These are phyloP conservation scores for Forbesichthys papilliferus DNA, from an alignment of 2,113 vertebrate genomes.

Conservation along the genomic window DNA sequence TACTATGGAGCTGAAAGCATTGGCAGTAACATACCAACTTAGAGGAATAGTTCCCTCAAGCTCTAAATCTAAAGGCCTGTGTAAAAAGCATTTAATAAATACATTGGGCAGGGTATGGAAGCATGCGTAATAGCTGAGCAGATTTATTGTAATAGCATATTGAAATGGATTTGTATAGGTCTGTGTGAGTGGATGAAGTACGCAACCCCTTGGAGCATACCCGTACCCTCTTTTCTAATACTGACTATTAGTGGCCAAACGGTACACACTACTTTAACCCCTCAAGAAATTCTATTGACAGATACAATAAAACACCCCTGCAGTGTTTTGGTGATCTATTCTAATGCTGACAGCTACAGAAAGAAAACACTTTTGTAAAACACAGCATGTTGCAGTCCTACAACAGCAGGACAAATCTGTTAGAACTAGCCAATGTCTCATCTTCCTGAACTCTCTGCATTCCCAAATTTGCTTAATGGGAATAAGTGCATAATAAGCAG, in stretches of 20 bases:
- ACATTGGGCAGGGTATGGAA: not conserved
- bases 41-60: slow-evolving; percentile 34
- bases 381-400: slow-evolving; percentile 3
- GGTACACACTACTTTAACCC: too few relatives aligned
- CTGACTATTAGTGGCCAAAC: too few relatives aligned
- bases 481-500: slow-evolving; percentile 50
- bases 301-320: not conserved
- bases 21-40: slow-evolving; percentile 10
- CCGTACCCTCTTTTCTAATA: too few relatives aligned
- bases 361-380: slow-evolving; percentile 3
- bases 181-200: too few relatives aligned
- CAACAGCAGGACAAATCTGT: slow-evolving; percentile 25
- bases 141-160: too few relatives aligned
- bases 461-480: slow-evolving; percentile 33
- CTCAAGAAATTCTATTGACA: not conserved
- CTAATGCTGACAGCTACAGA: slow-evolving; percentile 8
- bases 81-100: not conserved
- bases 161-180: too few relatives aligned
- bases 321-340: not conserved
- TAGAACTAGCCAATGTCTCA: slow-evolving; percentile 27
- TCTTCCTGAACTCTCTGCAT: slow-evolving; percentile 36
- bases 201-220: too few relatives aligned
- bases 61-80: slow-evolving; percentile 17
- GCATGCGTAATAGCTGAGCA: too few relatives aligned
- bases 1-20: slow-evolving; percentile 8